Percentiles rank a stretch among this genome's conserved stretches.
Evolutionary conservation across 30 jellyfish, hydroid and myxozoan genomes (phyloP).

Genomic region (Chironex yamaguchii): DNA sequence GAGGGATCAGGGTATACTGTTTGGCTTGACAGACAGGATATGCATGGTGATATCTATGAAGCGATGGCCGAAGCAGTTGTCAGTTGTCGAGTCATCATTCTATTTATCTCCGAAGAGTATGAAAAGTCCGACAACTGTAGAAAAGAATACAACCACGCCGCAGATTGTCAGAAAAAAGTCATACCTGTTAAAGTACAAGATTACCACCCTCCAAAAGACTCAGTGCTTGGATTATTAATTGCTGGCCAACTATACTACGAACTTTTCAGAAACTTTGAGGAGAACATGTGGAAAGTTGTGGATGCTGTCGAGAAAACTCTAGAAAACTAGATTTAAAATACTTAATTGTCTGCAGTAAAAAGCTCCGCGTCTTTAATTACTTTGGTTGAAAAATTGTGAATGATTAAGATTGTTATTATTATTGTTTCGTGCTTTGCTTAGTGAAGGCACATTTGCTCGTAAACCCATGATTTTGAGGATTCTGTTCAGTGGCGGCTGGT

Average conservation of each 20-base stretch:
- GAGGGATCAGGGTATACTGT: not conserved
- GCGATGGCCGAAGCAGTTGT: conserved; percentile 34
- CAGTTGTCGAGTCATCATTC: not conserved
- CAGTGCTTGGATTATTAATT: not conserved
- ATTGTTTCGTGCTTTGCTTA: too few species aligned
- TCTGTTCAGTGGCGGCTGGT: too few species aligned
- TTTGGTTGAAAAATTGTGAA: too few species aligned
- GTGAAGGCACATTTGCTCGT: too few species aligned
- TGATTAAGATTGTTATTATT: too few species aligned
- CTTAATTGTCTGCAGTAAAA: too few species aligned
- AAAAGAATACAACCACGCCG: not conserved
- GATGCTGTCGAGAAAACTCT: too few species aligned
- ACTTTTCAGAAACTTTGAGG: not conserved
- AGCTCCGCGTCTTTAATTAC: too few species aligned
- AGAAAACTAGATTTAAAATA: too few species aligned
- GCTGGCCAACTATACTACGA: not conserved
- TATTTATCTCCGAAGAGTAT: not conserved
- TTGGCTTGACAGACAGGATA: conserved; percentile 10
- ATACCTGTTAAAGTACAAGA: conserved; percentile 2
- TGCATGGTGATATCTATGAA: conserved; percentile 20
- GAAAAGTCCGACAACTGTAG: conserved; percentile 5
- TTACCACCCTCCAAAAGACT: conserved; percentile 1
- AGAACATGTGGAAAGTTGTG: not conserved
- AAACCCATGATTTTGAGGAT: too few species aligned
- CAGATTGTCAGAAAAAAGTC: not conserved